These are phyloP conservation scores for Stenichneumon culpator DNA, from an alignment of 2,888 invertebrate genomes.

Conservation along the genomic window DNA sequence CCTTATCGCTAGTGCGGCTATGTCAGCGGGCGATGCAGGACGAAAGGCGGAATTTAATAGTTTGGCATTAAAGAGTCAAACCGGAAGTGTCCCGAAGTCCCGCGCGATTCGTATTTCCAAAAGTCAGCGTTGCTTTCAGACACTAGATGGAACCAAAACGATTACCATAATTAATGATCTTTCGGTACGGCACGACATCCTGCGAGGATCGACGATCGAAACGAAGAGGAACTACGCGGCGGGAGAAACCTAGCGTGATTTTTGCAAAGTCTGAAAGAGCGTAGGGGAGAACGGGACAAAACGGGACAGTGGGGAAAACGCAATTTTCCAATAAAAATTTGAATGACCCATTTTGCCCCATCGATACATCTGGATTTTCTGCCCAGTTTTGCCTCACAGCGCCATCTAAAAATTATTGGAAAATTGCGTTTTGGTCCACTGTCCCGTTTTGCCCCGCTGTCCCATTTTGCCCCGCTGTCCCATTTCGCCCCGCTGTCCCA, in stretches of 20 bases:
- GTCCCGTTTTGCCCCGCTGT: too few species aligned
- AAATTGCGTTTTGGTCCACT: too few species aligned
- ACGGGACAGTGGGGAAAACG: too few species aligned
- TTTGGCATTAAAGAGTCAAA: not conserved
- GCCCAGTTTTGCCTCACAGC: too few species aligned
- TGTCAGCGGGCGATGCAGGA: conserved; percentile 16
- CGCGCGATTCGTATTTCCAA: conserved; percentile 29
- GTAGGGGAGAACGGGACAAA: too few species aligned
- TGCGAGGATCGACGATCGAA: conserved; percentile 39
- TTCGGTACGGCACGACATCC: conserved; percentile 10
- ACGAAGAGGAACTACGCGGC: conserved; percentile 29
- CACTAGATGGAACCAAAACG: conserved; percentile 2
- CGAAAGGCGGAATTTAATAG: not conserved
- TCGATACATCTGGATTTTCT: too few species aligned
- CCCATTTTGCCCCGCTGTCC: too few species aligned
- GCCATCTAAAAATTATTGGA: too few species aligned
- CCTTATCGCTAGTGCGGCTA: conserved; percentile 30
- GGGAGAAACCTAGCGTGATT: conserved; percentile 20
- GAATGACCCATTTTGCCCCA: too few species aligned
- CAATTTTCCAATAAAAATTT: too few species aligned
- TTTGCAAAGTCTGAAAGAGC: conserved; percentile 8
- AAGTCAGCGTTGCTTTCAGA: conserved; percentile 22
- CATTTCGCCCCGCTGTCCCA: too few species aligned
- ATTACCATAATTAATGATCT: conserved; percentile 17
- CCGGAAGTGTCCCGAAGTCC: not conserved